Percentiles rank a stretch among this genome's conserved stretches.
phyloP scores from a whole-genome alignment of 2,113 vertebrate species.

The Alosa alosa region DNA sequence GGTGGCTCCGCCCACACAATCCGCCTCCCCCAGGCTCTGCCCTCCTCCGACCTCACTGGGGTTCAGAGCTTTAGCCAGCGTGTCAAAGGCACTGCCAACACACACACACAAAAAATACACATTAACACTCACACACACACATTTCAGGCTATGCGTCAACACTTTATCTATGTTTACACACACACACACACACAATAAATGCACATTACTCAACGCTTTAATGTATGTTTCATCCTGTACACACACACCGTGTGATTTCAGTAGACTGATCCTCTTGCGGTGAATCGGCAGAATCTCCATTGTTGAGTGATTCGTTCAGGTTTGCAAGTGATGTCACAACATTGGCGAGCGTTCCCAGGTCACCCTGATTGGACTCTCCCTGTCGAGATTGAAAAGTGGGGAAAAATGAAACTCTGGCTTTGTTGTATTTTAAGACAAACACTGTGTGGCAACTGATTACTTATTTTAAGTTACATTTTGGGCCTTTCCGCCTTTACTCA shows the following conservation, averaged over 20 bases:
- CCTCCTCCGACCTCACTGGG: constrained; percentile 76
- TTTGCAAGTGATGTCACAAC: constrained; percentile 95
- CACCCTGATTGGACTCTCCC: constrained; percentile 88
- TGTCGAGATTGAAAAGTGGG: constrained; percentile 45
- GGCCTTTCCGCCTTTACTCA: too few relatives aligned
- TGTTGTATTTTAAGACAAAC: neutral
- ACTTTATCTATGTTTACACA: neutral
- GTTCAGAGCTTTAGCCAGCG: constrained; percentile 96
- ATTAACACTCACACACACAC: constrained; percentile 7
- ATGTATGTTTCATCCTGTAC: neutral
- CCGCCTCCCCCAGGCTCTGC: constrained; percentile 75
- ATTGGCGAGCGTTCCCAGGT: constrained; percentile 92
- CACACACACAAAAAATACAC: constrained; percentile 31
- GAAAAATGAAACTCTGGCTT: neutral
- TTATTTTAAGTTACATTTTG: too few relatives aligned
- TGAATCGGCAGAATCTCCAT: constrained; percentile 83
- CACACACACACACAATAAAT: constrained; percentile 19
- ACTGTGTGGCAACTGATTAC: too few relatives aligned
- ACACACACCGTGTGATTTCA: constrained; percentile 83
- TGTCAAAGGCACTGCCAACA: constrained; percentile 90
- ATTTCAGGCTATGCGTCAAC: neutral
- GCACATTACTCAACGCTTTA: neutral
- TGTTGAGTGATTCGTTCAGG: constrained; percentile 82
- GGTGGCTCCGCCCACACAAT: constrained; percentile 79
- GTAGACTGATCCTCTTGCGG: constrained; percentile 88